phyloP scores from a whole-genome alignment of 35 echinoderm and acorn worm species.

The Diadema setosum region DNA sequence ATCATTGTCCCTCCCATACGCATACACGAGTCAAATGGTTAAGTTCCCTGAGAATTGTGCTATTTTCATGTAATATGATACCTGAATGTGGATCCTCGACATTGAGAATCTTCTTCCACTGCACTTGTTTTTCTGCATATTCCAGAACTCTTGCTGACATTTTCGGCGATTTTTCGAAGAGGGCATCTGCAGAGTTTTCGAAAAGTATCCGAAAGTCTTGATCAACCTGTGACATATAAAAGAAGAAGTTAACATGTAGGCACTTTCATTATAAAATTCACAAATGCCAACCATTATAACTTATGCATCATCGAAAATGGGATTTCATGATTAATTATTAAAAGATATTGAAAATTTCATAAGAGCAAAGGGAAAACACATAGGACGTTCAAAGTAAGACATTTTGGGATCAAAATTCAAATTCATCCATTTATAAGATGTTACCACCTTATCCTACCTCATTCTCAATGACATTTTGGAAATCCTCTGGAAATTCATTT shows the following conservation, averaged over 20 bases:
- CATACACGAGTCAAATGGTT: background rate
- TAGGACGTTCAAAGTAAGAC: background rate
- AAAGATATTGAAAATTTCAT: background rate
- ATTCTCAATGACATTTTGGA: too few relatives aligned
- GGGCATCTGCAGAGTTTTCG: slow-evolving; percentile 9
- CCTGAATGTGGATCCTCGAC: background rate
- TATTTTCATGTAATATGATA: background rate
- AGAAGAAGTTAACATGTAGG: background rate
- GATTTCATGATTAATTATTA: background rate
- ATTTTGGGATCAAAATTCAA: background rate
- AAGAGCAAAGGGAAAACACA: background rate
- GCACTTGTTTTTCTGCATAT: background rate
- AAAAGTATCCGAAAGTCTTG: background rate
- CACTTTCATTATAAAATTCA: background rate
- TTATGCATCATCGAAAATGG: too few relatives aligned
- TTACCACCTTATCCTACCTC: too few relatives aligned
- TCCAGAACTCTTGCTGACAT: background rate
- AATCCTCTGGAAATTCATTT: too few relatives aligned
- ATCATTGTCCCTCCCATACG: too few relatives aligned
- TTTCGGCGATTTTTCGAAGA: background rate
- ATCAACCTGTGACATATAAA: background rate
- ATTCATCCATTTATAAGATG: too few relatives aligned
- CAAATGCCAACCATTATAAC: background rate
- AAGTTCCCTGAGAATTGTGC: background rate
- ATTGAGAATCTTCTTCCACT: slow-evolving; percentile 2